A percentile compares a stretch with the other conserved stretches of the same genome.
Conservation (phyloP, 2,888 invertebrate species). For the Caenorhabditis angaria region DNA sequence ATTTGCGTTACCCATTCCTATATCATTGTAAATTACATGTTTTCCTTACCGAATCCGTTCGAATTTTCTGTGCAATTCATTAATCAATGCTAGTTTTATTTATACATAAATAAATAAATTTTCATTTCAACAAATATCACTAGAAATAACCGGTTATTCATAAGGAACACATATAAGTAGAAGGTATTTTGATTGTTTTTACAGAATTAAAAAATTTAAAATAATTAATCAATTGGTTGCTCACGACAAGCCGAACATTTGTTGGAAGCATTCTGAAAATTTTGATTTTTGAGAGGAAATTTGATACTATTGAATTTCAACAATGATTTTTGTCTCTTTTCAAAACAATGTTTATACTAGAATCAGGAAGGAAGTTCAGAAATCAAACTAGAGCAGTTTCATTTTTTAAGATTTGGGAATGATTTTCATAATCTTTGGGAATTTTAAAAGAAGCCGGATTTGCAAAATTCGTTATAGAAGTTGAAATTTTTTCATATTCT, state of each 20-base stretch:
- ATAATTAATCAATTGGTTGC: background rate
- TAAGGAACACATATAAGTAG: background rate
- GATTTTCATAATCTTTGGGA: too few species aligned
- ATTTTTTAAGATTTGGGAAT: too few species aligned
- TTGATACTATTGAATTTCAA: background rate
- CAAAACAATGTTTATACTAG: too few species aligned
- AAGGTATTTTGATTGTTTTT: too few species aligned
- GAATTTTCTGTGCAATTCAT: background rate
- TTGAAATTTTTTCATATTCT: too few species aligned
- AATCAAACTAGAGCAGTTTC: too few species aligned
- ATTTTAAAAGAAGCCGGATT: too few species aligned
- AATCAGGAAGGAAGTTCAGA: too few species aligned
- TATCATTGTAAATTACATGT: slow-evolving; percentile 2
- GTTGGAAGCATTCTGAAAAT: background rate
- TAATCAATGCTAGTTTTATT: background rate
- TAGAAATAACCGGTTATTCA: background rate
- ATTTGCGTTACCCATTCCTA: background rate
- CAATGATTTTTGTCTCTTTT: background rate
- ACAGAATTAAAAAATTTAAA: too few species aligned
- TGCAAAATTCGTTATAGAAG: too few species aligned
- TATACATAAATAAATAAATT: too few species aligned
- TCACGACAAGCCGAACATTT: background rate
- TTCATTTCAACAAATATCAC: too few species aligned
- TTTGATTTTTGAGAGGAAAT: background rate
- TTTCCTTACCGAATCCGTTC: background rate